phyloP scores from a whole-genome alignment of 2,797 vertebrate species.

The Morus bassanus region DNA sequence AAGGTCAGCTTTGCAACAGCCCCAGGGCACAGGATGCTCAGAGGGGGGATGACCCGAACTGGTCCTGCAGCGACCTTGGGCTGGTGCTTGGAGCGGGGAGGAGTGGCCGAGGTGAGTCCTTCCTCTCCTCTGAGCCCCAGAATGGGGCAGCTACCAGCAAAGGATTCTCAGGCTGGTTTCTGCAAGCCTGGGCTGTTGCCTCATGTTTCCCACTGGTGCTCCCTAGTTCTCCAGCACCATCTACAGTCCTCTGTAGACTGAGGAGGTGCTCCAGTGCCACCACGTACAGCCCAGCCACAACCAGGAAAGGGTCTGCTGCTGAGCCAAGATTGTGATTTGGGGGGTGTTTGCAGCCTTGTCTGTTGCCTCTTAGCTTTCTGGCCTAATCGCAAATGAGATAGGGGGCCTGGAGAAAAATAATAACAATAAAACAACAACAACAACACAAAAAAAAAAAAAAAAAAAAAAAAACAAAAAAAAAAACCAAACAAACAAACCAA shows the following conservation, averaged over 20 bases:
- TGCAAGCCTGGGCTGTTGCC: too few relatives aligned
- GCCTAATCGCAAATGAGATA: neutral
- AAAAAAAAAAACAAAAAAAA: too few relatives aligned
- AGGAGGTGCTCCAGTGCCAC: neutral
- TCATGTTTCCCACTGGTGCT: neutral
- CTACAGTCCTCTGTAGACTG: neutral
- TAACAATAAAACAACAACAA: too few relatives aligned
- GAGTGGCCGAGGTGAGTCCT: neutral
- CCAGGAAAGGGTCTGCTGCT: fast-evolving
- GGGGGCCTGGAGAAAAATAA: too few relatives aligned
- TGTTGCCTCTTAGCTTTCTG: neutral
- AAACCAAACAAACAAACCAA: fast-evolving
- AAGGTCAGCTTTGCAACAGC: neutral
- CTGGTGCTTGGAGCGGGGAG: neutral
- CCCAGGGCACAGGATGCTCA: fast-evolving
- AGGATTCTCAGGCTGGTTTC: neutral
- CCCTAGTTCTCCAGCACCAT: constrained; percentile 21
- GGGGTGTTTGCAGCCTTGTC: neutral
- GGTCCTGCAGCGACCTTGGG: neutral
- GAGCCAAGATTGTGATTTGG: fast-evolving
- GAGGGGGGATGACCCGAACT: fast-evolving
- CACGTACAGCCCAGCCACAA: fast-evolving
- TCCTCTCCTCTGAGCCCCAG: neutral
- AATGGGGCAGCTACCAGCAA: fast-evolving
- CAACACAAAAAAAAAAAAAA: too few relatives aligned